Percentiles rank a stretch among this genome's conserved stretches.
Conservation (phyloP, 2,888 invertebrate species). For the Aspidiotus destructor region DNA sequence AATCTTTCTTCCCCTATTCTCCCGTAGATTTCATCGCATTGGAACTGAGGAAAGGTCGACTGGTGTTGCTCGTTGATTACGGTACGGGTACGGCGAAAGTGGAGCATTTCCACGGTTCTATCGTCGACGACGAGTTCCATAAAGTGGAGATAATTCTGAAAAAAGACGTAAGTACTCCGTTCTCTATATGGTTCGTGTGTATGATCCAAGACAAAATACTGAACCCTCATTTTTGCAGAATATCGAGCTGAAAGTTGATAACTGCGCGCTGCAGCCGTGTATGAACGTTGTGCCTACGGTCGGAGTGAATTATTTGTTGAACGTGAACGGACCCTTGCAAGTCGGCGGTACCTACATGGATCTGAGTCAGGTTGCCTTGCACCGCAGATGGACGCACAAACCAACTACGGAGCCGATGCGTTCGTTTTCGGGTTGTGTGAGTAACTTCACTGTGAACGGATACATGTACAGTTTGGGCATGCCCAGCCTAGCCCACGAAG, state of each 20-base stretch:
- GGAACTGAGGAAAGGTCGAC: conserved; percentile 73
- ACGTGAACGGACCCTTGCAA: conserved; percentile 79
- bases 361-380: conserved; percentile 51
- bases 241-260: conserved; percentile 69
- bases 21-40: conserved; percentile 76
- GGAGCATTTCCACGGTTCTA: conserved; percentile 57
- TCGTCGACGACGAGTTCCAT: conserved; percentile 79
- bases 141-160: conserved; percentile 66
- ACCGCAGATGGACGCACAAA: conserved; percentile 58
- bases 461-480: conserved; percentile 80
- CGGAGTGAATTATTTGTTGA: conserved; percentile 60
- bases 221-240: conserved; percentile 40
- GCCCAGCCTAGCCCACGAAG: conserved; percentile 62
- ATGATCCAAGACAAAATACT: not conserved
- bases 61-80: conserved; percentile 73
- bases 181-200: not conserved
- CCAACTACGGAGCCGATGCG: conserved; percentile 49
- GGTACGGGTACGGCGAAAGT: conserved; percentile 69
- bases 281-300: conserved; percentile 60
- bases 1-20: conserved; percentile 31
- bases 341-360: conserved; percentile 65
- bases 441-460: conserved; percentile 78
- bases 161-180: conserved; percentile 41
- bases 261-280: conserved; percentile 59
- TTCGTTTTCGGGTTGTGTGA: conserved; percentile 80